Evolutionary conservation across 2,113 vertebrate genomes (phyloP), one percentile per base, ranked within the genome.

Genomic region (Turdus rufiventris): DNA sequence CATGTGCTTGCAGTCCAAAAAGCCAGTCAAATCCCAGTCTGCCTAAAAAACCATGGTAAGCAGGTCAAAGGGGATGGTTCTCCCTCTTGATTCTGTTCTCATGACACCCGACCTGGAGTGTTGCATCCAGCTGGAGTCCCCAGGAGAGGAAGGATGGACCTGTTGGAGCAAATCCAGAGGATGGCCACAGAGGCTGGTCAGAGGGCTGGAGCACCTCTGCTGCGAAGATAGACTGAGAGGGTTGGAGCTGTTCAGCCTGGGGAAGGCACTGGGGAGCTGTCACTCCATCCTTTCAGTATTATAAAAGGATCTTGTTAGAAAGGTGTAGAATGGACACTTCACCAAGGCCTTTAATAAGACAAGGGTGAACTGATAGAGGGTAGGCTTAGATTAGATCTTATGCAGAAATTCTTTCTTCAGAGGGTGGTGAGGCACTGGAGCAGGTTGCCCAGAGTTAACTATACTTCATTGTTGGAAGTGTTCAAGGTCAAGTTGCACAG

Each of bases 101-200:
- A 0, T 21, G 29, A 38, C 21, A 73, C 5, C 13, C 2, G 2
- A 14, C 23, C 43, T 42, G 68, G 5, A 23, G 12, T 33, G 1
- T 23, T 18, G 5, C 3, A 1, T 61, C 29, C 45, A 31, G 61
- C 28, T 82, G 0, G 2, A 1, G 7, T 14, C 20, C 28, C 7
- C 26, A 60, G 23, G 24, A 20, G 3, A 40, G 17, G 75, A 68
- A 31, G 10, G 57, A 1, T 7, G 31, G 36, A 78, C 26, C 14
- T 71, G 12, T n/a, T 91, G 11, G 42, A 88, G 12, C 0, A 2
- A 45, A 40, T 58, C 38, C 51, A 53, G n/a, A 74, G 61, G 26
- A 40, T 31, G 14, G 33, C 38, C 31, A 45, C 1, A 8, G 53
- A 40, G 25, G 26, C 21, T 54, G 34, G 8, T 79, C 19, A 18